A percentile compares a stretch with the other conserved stretches of the same genome.
Conservation (phyloP, 2,113 vertebrate species). For the Empidonax alnorum region DNA sequence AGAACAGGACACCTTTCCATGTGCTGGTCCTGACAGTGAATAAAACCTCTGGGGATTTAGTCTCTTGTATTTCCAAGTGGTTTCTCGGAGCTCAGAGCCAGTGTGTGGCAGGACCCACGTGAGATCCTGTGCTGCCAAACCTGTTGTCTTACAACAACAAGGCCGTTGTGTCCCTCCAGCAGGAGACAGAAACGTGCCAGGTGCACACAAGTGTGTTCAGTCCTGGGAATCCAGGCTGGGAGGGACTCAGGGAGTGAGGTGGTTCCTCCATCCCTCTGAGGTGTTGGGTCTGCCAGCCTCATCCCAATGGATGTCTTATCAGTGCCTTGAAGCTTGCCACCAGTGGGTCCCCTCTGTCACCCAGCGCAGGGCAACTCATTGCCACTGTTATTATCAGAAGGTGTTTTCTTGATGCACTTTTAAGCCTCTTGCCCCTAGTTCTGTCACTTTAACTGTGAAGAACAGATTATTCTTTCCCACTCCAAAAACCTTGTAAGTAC, state of each 20-base stretch:
- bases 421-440: not conserved
- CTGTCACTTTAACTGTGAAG: not conserved
- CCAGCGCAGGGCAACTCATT: not conserved
- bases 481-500: not conserved
- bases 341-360: not conserved
- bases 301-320: accelerated
- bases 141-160: not conserved
- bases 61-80: not conserved
- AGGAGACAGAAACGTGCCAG: accelerated
- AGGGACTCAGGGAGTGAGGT: not conserved
- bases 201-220: not conserved
- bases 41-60: not conserved
- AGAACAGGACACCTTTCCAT: not conserved
- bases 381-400: not conserved
- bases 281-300: not conserved
- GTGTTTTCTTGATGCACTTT: not conserved
- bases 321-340: not conserved
- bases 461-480: not conserved
- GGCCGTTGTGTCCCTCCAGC: not conserved
- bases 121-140: not conserved
- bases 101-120: accelerated
- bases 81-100: not conserved
- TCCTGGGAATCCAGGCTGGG: not conserved
- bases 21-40: not conserved
- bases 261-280: not conserved